Base-by-base conservation (phyloP, 2,888 invertebrate species). In the Lasioglossum morio region DNA sequence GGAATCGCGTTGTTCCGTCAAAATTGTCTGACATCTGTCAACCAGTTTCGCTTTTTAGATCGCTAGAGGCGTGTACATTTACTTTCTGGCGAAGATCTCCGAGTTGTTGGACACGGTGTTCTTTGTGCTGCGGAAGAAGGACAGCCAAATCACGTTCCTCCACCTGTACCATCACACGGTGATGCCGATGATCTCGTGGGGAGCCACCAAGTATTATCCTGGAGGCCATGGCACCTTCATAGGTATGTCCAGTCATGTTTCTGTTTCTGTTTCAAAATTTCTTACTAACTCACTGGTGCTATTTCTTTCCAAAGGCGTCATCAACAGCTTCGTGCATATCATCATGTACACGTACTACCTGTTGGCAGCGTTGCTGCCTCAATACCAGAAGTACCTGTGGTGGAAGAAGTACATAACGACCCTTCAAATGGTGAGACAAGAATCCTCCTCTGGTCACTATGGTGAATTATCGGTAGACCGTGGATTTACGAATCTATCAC, bases 181-280 rank as follows among this genome's bases (percentile, higher is more conserved):
- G 72, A 99, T 99, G 99, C 98, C 99, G 2, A 96, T 98, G 96
- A 97, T 98, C 92, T 98, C 98, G 78, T 99, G 99, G 99, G 98
- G 98, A 72, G 98, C 98, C 23, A 98, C 98, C 23, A 98, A 98
- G 95, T 99, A 98, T 94, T 97, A 97, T 93, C 92, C 97, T 81
- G 98, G 98, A 77, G 98, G 98, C 0, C 99, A 99, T 95, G 98
- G 98, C 43, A 98, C 99, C 4, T 97, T 98, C 93, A 98, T 98
- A 91, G 96, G 97, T 86, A 82, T 1, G 0, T 40, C 2, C 8
- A 4, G 19, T 27, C 30, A 30, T 10, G 8, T 34, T 30, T 69
- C 69, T 34, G 23, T 40, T 30, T 63, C 27, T 1, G 2, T 27
- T 27, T 30, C 0, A 53, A 66, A 40, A 37, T 12, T 43, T 34